These are phyloP conservation scores for Endotricha flammealis DNA, from an alignment of 2,888 invertebrate species.

Conservation along the genomic window DNA sequence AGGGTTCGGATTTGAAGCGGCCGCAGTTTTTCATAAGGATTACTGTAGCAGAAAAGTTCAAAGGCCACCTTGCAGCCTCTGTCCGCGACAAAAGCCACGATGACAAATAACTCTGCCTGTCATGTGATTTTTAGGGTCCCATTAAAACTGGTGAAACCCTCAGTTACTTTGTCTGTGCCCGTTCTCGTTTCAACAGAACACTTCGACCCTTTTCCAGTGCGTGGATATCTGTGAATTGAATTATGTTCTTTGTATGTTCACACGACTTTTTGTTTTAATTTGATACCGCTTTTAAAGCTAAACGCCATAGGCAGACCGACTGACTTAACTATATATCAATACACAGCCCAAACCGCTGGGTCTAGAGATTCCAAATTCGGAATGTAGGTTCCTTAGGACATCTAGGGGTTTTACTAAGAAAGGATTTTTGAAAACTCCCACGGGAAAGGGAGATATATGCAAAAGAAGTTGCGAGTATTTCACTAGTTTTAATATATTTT, in stretches of 20 bases:
- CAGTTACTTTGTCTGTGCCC: neutral
- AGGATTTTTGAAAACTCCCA: too few species aligned
- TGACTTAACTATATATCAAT: too few species aligned
- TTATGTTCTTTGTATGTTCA: neutral
- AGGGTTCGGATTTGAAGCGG: conserved; percentile 8
- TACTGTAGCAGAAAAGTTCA: conserved; percentile 7
- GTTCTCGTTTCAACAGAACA: neutral
- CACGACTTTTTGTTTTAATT: too few species aligned
- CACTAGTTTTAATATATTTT: too few species aligned
- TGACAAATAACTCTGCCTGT: conserved; percentile 17
- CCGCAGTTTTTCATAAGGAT: conserved; percentile 5
- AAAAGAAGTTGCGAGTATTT: too few species aligned
- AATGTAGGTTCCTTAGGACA: too few species aligned
- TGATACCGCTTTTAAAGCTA: too few species aligned
- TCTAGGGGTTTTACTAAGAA: too few species aligned
- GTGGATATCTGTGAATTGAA: neutral
- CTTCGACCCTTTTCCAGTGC: neutral
- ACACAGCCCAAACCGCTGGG: too few species aligned
- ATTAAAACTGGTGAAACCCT: conserved; percentile 3
- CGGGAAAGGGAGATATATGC: too few species aligned
- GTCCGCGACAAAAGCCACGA: conserved; percentile 13
- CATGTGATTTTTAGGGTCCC: conserved; percentile 10
- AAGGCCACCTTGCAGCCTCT: conserved; percentile 11
- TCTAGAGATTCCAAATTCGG: too few species aligned
- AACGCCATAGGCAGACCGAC: too few species aligned